phyloP scores from a whole-genome alignment of 2,113 vertebrate species.

The Procapra przewalskii region DNA sequence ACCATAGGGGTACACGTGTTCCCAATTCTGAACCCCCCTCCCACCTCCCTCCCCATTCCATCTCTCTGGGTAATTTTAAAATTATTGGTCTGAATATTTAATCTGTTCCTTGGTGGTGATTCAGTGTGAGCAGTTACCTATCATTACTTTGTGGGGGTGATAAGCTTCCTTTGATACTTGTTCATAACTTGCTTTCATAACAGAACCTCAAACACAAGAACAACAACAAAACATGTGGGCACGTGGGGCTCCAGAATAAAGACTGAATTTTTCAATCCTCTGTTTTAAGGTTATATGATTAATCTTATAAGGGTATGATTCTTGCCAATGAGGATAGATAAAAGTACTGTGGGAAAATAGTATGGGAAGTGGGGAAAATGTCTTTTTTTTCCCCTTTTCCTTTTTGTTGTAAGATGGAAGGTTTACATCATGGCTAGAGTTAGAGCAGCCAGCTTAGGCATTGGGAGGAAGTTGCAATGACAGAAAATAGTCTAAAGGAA shows the following conservation, averaged over 20 bases:
- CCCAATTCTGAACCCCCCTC: no score
- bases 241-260: neutral
- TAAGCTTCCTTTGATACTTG: neutral
- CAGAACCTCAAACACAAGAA: neutral
- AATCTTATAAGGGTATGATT: neutral
- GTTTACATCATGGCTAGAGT: neutral
- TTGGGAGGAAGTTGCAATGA: neutral
- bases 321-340: neutral
- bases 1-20: rapidly evolving
- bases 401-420: neutral
- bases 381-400: neutral
- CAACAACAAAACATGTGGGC: neutral
- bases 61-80: neutral
- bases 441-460: neutral
- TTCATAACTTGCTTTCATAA: neutral
- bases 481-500: neutral
- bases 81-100: neutral
- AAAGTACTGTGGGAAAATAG: neutral
- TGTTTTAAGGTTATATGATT: neutral
- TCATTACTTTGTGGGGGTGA: neutral
- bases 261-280: neutral
- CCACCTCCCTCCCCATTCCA: no score
- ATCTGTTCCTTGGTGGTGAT: neutral
- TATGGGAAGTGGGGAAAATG: neutral
- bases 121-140: neutral